Conservation (phyloP, 2,888 invertebrate genomes). For the Synergus umbraculus region DNA sequence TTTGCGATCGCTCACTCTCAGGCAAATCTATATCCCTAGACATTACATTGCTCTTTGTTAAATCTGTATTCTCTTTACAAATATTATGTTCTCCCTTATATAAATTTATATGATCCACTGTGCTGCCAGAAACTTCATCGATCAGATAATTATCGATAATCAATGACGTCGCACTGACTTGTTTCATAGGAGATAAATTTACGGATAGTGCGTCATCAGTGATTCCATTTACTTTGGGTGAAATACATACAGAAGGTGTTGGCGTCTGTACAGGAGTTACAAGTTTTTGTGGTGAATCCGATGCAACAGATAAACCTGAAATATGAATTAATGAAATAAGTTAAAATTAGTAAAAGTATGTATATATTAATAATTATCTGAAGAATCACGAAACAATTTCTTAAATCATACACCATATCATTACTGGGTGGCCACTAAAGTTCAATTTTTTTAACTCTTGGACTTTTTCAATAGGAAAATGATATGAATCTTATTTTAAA, state of each 20-base stretch:
- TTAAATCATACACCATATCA: neutral
- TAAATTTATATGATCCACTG: constrained; percentile 68
- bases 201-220: constrained; percentile 50
- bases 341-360: neutral
- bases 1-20: constrained; percentile 56
- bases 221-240: constrained; percentile 70
- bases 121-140: constrained; percentile 61
- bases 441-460: too few species aligned
- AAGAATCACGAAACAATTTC: neutral
- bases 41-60: constrained; percentile 52
- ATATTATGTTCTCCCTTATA: constrained; percentile 61
- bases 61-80: constrained; percentile 57
- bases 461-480: too few species aligned
- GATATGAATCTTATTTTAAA: too few species aligned
- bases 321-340: neutral
- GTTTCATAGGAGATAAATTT: constrained; percentile 27
- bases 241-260: constrained; percentile 62
- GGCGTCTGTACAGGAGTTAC: constrained; percentile 68
- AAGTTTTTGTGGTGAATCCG: constrained; percentile 71
- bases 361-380: neutral
- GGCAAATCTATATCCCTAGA: constrained; percentile 57
- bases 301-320: constrained; percentile 71
- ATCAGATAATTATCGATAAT: constrained; percentile 66
- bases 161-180: constrained; percentile 20
- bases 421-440: too few species aligned